Base-by-base conservation (phyloP, 2,113 vertebrate species). In the Oenanthe melanoleuca region DNA sequence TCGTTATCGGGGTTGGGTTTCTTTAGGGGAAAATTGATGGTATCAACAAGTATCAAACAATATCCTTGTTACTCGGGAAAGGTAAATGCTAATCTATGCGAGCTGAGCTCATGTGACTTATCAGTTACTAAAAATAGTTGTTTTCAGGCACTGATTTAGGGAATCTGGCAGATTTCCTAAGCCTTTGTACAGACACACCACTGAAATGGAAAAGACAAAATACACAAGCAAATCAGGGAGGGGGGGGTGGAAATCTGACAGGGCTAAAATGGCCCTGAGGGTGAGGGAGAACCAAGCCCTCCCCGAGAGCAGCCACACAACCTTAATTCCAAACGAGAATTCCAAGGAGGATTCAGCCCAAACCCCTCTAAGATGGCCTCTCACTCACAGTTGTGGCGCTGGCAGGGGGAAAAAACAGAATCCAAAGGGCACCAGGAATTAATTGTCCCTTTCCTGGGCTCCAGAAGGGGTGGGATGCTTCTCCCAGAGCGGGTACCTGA, bases 121-220 rank as follows among this genome's bases (percentile, higher is more conserved):
- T 93, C 84, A 5, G 91, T 80, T 95, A 77, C 96, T 96, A 97
- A 82, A 97, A 94, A 95, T 97, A 97, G 95, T 86, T 96, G 95
- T 93, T 95, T 95, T 89, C 94, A 95, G 91, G 80, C 86, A 16
- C 96, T 55, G 90, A 96, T 96, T 96, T 96, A 86, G 93, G 95
- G 88, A 95, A 83, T 87, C 94, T 92, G 95, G 95, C 95, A 97
- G 95, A 83, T 96, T 96, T 96, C 83, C 86, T 80, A 38, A 94
- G 92, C 92, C 91, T 92, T 91, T 94, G 71, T 92, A 84, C 92
- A 80, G 88, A 87, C 56, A 82, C 60, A 40, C 92, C 82, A 78
- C 69, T 34, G 53, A 85, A 78, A 94, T 5, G 52, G 66, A 85
- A 92, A 93, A 85, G 25, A 77, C 20, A 88, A 80, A 86, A 89